These are phyloP conservation scores for Ammodytes marinus DNA, from an alignment of 2,113 vertebrate genomes.

Conservation along the genomic window DNA sequence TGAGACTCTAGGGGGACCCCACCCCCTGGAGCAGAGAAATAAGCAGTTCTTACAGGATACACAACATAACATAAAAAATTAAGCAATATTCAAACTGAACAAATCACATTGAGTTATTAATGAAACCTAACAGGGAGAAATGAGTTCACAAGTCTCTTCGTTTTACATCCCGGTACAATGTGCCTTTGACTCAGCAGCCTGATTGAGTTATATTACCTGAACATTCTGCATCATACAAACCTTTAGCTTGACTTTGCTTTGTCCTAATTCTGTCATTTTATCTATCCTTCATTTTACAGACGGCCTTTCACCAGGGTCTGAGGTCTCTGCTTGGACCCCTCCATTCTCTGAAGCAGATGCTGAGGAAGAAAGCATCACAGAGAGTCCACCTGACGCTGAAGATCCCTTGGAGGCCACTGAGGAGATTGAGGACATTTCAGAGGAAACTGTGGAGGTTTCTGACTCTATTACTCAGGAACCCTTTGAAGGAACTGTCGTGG, in stretches of 20 bases:
- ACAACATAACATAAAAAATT: too few species aligned
- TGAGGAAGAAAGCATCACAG: neutral
- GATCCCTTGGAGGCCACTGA: neutral
- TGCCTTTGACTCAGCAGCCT: too few species aligned
- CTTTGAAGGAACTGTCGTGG: neutral
- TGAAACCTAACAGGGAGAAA: too few species aligned
- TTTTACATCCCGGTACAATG: too few species aligned
- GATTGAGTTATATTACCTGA: neutral
- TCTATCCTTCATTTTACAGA: slow-evolving; percentile 29
- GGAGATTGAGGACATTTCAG: neutral
- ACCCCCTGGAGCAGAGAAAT: too few species aligned
- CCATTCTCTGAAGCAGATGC: neutral
- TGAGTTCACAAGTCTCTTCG: too few species aligned
- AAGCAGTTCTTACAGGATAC: too few species aligned
- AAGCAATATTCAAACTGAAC: too few species aligned
- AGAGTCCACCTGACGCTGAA: neutral
- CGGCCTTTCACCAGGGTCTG: neutral
- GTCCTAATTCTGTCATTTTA: neutral
- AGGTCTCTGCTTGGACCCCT: slow-evolving; percentile 10
- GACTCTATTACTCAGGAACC: slow-evolving; percentile 14
- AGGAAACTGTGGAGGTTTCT: slow-evolving; percentile 39
- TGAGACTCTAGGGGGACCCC: too few species aligned
- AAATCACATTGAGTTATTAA: too few species aligned
- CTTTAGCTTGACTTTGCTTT: neutral
- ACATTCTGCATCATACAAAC: neutral